phyloP scores from a whole-genome alignment of 2,888 invertebrate genomes.

The Ophion ventricosus region DNA sequence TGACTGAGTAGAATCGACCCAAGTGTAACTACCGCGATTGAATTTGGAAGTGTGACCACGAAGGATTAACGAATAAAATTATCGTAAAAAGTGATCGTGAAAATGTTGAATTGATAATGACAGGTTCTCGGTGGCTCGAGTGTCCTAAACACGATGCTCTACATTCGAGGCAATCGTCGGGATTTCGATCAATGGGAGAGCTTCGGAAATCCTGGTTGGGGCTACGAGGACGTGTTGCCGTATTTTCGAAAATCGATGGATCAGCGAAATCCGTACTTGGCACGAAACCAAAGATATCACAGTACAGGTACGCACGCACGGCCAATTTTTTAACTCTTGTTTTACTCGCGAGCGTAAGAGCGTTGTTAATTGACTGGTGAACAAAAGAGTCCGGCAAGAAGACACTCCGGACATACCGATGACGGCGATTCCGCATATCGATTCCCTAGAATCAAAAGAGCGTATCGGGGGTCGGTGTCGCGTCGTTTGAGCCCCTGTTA shows the following conservation, averaged over 20 bases:
- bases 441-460: background rate
- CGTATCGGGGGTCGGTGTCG: background rate
- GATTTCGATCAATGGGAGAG: constrained; percentile 95
- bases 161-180: constrained; percentile 93
- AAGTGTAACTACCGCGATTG: too few relatives aligned
- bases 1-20: too few relatives aligned
- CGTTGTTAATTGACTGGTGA: background rate
- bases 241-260: constrained; percentile 95
- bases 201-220: constrained; percentile 95
- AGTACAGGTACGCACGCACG: constrained; percentile 85
- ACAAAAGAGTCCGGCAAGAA: background rate
- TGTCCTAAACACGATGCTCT: constrained; percentile 95
- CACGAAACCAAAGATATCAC: constrained; percentile 89
- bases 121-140: constrained; percentile 92
- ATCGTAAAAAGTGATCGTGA: background rate
- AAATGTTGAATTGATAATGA: background rate
- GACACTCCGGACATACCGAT: background rate
- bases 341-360: background rate
- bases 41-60: too few relatives aligned
- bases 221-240: constrained; percentile 90
- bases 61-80: background rate
- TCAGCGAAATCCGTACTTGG: constrained; percentile 94
- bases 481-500: background rate
- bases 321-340: constrained; percentile 15
- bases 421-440: background rate